Conservation (phyloP, 2,888 invertebrate genomes). For the Agrotis segetum region DNA sequence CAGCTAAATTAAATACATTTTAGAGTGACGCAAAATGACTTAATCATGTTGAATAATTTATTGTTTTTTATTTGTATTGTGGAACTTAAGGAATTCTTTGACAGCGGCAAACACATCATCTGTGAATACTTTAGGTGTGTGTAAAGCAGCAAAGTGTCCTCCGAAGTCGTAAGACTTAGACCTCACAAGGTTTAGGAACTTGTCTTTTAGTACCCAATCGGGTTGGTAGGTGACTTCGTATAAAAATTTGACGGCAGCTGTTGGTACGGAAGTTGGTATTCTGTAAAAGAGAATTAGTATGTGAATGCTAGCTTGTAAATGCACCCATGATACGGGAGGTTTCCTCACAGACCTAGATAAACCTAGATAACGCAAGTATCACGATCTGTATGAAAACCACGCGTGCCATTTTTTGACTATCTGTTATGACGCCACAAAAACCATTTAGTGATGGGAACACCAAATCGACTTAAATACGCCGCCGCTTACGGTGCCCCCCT, state of each 20-base stretch:
- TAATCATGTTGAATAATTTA: slow-evolving; percentile 13
- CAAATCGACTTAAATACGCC: no score
- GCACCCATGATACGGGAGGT: no score
- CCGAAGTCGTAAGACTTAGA: slow-evolving; percentile 92
- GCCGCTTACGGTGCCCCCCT: no score
- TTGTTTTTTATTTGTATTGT: slow-evolving; percentile 50
- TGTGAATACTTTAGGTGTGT: slow-evolving; percentile 93
- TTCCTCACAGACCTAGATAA: no score
- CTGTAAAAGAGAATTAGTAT: slow-evolving; percentile 82
- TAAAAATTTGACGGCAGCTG: slow-evolving; percentile 94
- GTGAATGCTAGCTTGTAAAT: neutral
- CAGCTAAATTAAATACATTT: slow-evolving; percentile 1
- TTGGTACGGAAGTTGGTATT: slow-evolving; percentile 93
- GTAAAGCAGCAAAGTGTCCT: slow-evolving; percentile 97
- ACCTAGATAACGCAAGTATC: no score
- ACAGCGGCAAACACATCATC: slow-evolving; percentile 89
- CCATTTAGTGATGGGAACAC: no score
- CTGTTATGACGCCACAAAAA: no score
- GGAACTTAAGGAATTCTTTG: slow-evolving; percentile 75
- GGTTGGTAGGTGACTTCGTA: slow-evolving; percentile 93
- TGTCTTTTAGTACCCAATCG: slow-evolving; percentile 91
- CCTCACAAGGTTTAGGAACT: slow-evolving; percentile 93
- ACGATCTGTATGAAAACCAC: no score
- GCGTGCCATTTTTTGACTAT: no score
- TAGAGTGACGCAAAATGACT: slow-evolving; percentile 2